phyloP scores from a whole-genome alignment of 64 coral and sea anemone species.

The Montipora capricornis region DNA sequence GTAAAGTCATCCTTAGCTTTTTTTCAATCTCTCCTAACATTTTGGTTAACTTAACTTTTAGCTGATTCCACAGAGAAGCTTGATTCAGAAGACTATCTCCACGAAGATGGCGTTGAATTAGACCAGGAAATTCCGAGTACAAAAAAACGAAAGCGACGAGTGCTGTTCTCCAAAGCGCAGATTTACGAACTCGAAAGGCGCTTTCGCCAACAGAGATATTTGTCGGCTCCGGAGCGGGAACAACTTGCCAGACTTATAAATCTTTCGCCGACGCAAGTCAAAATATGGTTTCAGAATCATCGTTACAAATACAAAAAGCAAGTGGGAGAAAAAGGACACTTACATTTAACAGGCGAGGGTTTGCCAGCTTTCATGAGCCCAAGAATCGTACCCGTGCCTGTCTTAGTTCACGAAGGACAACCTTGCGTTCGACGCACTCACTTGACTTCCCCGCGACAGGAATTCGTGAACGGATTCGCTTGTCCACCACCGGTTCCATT shows the following conservation, averaged over 20 bases:
- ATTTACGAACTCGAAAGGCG: constrained; percentile 83
- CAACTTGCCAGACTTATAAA: constrained; percentile 82
- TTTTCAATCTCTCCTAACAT: background rate
- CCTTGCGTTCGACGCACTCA: constrained; percentile 4
- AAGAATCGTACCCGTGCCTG: constrained; percentile 15
- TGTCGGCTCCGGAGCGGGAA: constrained; percentile 82
- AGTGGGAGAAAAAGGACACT: constrained; percentile 61
- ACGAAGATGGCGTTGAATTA: background rate
- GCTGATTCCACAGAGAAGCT: constrained; percentile 44
- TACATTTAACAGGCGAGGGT: constrained; percentile 15
- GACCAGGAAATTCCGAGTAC: constrained; percentile 51
- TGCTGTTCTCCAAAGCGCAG: constrained; percentile 82
- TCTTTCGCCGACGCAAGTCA: constrained; percentile 81
- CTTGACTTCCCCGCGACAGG: background rate
- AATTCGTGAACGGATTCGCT: constrained; percentile 32
- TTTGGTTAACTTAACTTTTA: background rate
- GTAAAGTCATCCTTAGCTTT: background rate
- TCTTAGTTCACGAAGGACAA: constrained; percentile 44
- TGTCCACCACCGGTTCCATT: constrained; percentile 41
- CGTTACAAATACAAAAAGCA: constrained; percentile 82
- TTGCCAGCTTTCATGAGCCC: constrained; percentile 30
- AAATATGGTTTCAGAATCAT: constrained; percentile 94
- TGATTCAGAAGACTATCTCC: constrained; percentile 33
- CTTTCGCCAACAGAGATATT: constrained; percentile 76
- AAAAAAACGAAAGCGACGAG: constrained; percentile 74